These are phyloP conservation scores for Pogona vitticeps DNA, from an alignment of 2,113 vertebrate genomes.

Conservation along the genomic window DNA sequence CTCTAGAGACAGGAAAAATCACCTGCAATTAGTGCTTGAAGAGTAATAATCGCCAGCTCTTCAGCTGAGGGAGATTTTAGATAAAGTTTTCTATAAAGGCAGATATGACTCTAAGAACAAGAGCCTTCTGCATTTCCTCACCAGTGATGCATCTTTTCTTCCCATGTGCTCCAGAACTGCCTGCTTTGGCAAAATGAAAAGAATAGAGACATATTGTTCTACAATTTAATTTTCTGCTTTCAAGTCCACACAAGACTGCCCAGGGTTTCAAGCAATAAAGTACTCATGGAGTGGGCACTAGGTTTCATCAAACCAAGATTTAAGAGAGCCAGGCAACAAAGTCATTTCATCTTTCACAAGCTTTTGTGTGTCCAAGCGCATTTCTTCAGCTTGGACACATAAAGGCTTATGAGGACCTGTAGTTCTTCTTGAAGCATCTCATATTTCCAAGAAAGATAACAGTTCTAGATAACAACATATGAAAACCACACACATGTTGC, in stretches of 20 bases:
- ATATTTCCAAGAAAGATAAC: background rate
- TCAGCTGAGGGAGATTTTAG: slow-evolving; percentile 3
- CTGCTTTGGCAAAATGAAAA: background rate
- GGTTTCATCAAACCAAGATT: background rate
- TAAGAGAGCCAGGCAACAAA: background rate
- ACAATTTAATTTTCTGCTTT: background rate
- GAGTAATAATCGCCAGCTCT: background rate
- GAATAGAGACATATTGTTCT: background rate
- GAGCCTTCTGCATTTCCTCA: background rate
- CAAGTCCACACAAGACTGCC: too few species aligned
- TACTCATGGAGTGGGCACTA: background rate
- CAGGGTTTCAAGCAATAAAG: too few species aligned
- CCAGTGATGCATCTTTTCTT: background rate
- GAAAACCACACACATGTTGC: background rate
- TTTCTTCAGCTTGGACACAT: too few species aligned
- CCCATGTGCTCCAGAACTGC: background rate
- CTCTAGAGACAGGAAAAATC: slow-evolving; percentile 29
- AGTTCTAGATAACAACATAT: background rate
- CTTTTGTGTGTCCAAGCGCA: too few species aligned
- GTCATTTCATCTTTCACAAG: too few species aligned
- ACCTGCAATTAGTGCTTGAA: background rate
- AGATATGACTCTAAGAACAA: background rate
- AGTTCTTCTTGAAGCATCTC: background rate
- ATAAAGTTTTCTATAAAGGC: background rate
- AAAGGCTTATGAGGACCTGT: too few species aligned